Evolutionary conservation across 2,888 invertebrate species (phyloP).

Genomic region (Eupithecia vulgata): DNA sequence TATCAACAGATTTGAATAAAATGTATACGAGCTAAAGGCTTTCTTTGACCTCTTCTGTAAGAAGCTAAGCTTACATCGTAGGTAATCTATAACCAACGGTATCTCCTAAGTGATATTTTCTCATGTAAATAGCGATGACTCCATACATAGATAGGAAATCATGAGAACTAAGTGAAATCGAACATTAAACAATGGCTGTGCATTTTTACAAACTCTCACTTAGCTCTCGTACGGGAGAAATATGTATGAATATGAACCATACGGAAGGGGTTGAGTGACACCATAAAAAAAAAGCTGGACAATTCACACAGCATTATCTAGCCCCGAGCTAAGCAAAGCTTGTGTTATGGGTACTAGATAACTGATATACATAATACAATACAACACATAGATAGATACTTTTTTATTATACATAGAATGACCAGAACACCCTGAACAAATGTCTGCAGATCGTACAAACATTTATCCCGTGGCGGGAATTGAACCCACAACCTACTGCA

Average conservation of each 20-base stretch:
- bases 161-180: slow-evolving; percentile 77
- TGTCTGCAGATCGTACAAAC: no score
- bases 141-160: slow-evolving; percentile 59
- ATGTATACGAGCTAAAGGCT: background rate
- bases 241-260: background rate
- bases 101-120: slow-evolving; percentile 37
- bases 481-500: no score
- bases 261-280: background rate
- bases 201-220: slow-evolving; percentile 77
- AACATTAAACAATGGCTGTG: slow-evolving; percentile 70
- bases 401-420: no score
- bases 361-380: no score
- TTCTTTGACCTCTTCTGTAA: slow-evolving; percentile 3
- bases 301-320: no score
- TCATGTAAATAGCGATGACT: slow-evolving; percentile 48
- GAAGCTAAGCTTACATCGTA: slow-evolving; percentile 11
- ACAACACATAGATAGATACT: no score
- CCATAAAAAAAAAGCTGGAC: no score
- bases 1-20: slow-evolving; percentile 3
- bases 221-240: slow-evolving; percentile 37
- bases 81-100: slow-evolving; percentile 7
- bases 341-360: no score
- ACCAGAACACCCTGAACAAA: no score
- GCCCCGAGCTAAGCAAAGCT: no score
- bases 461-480: no score